Base-by-base conservation (phyloP, 1,140 invertebrate genomes). In the Semibalanus balanoides region DNA sequence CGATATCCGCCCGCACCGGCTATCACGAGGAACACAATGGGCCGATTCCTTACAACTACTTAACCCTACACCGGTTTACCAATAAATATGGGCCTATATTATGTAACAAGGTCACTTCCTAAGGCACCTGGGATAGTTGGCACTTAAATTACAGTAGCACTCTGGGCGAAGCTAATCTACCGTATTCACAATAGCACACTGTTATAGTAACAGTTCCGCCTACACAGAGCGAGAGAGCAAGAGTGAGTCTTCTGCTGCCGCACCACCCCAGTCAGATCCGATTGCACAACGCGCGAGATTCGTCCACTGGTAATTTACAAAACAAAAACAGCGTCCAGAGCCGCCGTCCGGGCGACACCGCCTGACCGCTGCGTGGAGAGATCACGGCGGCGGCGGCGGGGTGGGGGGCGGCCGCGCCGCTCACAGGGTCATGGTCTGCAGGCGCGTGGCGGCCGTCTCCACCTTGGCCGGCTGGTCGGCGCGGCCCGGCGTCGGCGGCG, bases 361-460 rank as follows among this genome's bases (percentile, higher is more conserved):
- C 35, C 35, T 17, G 35, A n/a, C n/a, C n/a, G n/a, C n/a, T 17
- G 17, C 17, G 35, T 5, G 35, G 35, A 40, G 35, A 40, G 35
- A 40, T 40, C 35, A 40, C 35, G 35, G 35, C 17, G 17, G 35
- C 5, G n/a, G n/a, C n/a, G n/a, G n/a, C n/a, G 35, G 17, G 35
- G 35, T 40, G 35, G 5, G 35, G 5, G 17, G 35, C 35, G 35
- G 35, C 35, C 35, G 5, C 35, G 35, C 35, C 35, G 14, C 22
- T 64, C 51, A 64, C 51, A 64, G 51, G 51, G 51, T 64, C 51
- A 64, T 64, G 51, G 51, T 64, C 51, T 64, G 51, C 51, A 64
- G 51, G 22, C 51, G 51, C 7, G 51, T 25, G 51, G 51, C 51
- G 51, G 51, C 51, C 11, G 51, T 3, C 51, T 64, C 51, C 51